Evolutionary conservation across 2,888 invertebrate genomes (phyloP).

Genomic region (Melieria crassipennis): DNA sequence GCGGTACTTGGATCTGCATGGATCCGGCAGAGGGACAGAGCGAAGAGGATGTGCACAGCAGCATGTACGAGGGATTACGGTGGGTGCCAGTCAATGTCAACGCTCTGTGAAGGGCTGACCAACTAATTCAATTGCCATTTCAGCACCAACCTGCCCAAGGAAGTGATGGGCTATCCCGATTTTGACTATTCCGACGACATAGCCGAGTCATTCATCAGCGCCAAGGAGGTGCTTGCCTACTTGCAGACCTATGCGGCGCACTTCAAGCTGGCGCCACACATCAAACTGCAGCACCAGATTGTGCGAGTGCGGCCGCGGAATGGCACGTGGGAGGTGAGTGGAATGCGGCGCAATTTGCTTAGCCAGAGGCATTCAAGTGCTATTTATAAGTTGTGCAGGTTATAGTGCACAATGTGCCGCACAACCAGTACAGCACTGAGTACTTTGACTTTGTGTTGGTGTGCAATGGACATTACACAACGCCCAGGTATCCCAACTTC

Average conservation of each 20-base stretch:
- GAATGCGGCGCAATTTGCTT: background rate
- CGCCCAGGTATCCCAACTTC: conserved; percentile 76
- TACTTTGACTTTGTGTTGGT: conserved; percentile 83
- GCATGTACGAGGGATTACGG: conserved; percentile 92
- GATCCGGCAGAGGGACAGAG: conserved; percentile 76
- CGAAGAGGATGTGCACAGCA: conserved; percentile 86
- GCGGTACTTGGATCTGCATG: conserved; percentile 94
- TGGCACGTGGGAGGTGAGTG: conserved; percentile 72
- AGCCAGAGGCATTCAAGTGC: background rate
- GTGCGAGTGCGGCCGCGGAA: conserved; percentile 69
- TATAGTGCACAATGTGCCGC: conserved; percentile 55
- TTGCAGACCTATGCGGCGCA: conserved; percentile 77
- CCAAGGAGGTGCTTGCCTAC: conserved; percentile 79
- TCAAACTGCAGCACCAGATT: conserved; percentile 73
- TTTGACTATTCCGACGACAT: conserved; percentile 75
- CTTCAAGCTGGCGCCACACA: conserved; percentile 73
- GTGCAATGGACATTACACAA: conserved; percentile 89
- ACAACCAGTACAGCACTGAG: conserved; percentile 66
- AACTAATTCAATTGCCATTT: background rate
- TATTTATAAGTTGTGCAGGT: conserved; percentile 47
- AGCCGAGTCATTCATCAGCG: conserved; percentile 78
- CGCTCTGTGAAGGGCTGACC: background rate
- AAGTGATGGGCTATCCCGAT: conserved; percentile 92
- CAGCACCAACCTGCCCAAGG: conserved; percentile 93
- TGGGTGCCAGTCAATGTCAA: conserved; percentile 61